These are phyloP conservation scores for Gambusia affinis DNA, from an alignment of 2,113 vertebrate genomes.

Conservation along the genomic window DNA sequence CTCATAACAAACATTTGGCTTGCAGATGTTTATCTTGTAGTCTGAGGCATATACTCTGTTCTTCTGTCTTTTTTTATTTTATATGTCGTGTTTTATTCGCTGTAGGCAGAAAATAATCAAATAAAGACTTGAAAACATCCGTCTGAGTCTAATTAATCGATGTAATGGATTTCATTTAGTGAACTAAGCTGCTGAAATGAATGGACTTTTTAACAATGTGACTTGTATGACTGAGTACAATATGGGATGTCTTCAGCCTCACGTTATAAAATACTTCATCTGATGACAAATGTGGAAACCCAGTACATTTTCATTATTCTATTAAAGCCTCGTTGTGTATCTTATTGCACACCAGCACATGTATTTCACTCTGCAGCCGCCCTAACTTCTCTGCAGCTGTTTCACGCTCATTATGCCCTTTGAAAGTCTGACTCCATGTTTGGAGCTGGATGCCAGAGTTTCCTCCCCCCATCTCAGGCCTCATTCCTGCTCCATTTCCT, in stretches of 20 bases:
- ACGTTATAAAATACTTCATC: slow-evolving; percentile 11
- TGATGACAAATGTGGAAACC: slow-evolving; percentile 4
- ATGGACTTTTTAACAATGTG: neutral
- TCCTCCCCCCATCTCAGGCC: slow-evolving; percentile 31
- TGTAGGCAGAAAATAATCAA: neutral
- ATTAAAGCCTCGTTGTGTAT: slow-evolving; percentile 25
- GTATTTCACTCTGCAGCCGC: neutral
- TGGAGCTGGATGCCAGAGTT: slow-evolving; percentile 41
- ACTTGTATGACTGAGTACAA: neutral
- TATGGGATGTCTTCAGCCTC: neutral
- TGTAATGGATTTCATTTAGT: neutral
- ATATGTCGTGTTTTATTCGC: too few relatives aligned
- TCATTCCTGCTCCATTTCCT: slow-evolving; percentile 25
- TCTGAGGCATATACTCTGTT: too few relatives aligned
- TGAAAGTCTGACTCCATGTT: slow-evolving; percentile 37
- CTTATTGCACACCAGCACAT: neutral
- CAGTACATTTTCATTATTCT: slow-evolving; percentile 42
- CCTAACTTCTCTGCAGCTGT: slow-evolving; percentile 44
- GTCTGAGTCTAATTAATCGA: neutral
- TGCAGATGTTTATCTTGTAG: too few relatives aligned
- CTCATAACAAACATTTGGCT: too few relatives aligned
- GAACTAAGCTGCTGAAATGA: neutral
- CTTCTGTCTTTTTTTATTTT: too few relatives aligned
- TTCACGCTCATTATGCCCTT: slow-evolving; percentile 25
- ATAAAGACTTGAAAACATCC: neutral